Conservation (phyloP, 2,888 invertebrate species). For the Pachymerium ferrugineum region DNA sequence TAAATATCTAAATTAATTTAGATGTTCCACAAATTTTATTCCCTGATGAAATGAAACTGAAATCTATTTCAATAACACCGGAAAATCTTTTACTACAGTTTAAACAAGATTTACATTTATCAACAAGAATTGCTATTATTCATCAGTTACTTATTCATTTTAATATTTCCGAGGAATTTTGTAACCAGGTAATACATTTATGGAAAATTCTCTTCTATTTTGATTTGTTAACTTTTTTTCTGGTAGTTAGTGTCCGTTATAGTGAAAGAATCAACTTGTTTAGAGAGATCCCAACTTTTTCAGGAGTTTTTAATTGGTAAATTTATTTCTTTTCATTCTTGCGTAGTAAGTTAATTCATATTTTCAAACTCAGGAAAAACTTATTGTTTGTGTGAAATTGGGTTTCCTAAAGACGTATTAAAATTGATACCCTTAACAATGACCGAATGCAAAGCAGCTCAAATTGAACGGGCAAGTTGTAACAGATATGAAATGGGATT, state of each 20-base stretch:
- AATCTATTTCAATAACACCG: background rate
- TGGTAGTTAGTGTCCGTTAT: background rate
- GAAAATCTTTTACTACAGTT: background rate
- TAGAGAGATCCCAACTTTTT: background rate
- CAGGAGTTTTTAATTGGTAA: slow-evolving; percentile 30
- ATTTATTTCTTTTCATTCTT: background rate
- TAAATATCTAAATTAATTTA: too few relatives aligned
- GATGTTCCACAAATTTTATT: background rate
- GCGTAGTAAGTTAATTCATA: background rate
- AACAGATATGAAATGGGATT: background rate
- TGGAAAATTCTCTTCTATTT: background rate
- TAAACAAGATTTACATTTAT: background rate
- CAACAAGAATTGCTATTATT: background rate
- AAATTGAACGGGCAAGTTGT: background rate
- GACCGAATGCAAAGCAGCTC: background rate
- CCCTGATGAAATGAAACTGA: background rate
- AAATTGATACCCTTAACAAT: background rate
- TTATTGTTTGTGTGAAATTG: background rate
- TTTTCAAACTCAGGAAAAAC: background rate
- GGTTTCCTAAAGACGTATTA: background rate
- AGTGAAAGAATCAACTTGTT: background rate
- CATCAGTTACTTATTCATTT: background rate
- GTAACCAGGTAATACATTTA: background rate
- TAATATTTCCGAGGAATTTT: background rate
- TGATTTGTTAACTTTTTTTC: background rate